A percentile compares a stretch with the other conserved stretches of the same genome.
Evolutionary conservation across 2,888 invertebrate species (phyloP).

Genomic region (Rhagium mordax): DNA sequence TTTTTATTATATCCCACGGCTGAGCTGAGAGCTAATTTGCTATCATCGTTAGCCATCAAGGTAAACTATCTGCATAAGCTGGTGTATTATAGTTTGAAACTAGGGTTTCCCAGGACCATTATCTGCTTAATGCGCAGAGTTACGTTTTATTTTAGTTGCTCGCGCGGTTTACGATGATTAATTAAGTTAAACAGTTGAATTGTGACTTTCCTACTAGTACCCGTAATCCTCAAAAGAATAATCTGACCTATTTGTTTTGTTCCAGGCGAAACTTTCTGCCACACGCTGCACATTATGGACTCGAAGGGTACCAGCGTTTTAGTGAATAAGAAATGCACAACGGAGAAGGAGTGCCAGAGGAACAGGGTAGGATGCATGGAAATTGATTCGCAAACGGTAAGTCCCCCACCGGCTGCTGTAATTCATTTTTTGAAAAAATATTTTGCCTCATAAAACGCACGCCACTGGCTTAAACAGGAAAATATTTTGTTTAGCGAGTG

Average conservation of each 20-base stretch:
- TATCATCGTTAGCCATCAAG: neutral
- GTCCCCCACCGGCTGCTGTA: too few relatives aligned
- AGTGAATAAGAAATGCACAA: constrained; percentile 78
- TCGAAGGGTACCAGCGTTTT: constrained; percentile 76
- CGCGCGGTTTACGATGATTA: constrained; percentile 7
- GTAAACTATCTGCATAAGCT: neutral
- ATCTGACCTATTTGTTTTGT: constrained; percentile 44
- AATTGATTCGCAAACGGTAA: constrained; percentile 76
- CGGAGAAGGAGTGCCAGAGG: constrained; percentile 74
- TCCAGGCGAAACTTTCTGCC: constrained; percentile 75
- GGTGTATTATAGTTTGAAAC: neutral
- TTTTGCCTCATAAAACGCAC: too few relatives aligned
- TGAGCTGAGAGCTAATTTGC: neutral
- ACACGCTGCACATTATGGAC: constrained; percentile 77
- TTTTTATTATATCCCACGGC: neutral
- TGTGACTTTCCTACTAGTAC: neutral
- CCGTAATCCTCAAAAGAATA: too few relatives aligned
- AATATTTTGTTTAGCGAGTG: too few relatives aligned
- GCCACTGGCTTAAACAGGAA: too few relatives aligned
- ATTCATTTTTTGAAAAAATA: too few relatives aligned
- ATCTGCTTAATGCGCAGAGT: neutral
- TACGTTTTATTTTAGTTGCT: constrained; percentile 8
- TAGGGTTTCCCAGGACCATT: too few relatives aligned
- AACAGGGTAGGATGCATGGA: constrained; percentile 76
- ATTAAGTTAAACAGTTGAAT: neutral